These are phyloP conservation scores for Buceros bicornis DNA, from an alignment of 2,797 vertebrate species.

Conservation along the genomic window DNA sequence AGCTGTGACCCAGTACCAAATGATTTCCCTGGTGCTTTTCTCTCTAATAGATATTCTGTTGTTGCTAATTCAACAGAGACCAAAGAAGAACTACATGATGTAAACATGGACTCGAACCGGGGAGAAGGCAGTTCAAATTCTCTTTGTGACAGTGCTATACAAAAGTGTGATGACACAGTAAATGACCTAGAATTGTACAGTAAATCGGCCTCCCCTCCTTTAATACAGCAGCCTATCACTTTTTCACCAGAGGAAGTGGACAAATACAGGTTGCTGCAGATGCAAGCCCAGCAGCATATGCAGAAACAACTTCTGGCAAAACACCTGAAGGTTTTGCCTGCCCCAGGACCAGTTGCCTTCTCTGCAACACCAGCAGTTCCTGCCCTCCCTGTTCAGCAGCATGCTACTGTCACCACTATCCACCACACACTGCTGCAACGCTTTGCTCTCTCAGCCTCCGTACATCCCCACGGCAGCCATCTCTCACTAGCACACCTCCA, in stretches of 20 bases:
- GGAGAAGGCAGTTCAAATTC: slow-evolving; percentile 67
- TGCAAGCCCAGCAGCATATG: slow-evolving; percentile 96
- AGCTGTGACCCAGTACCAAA: slow-evolving; percentile 77
- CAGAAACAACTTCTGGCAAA: slow-evolving; percentile 91
- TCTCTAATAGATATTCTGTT: slow-evolving; percentile 73
- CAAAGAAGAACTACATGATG: slow-evolving; percentile 78
- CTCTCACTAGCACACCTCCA: slow-evolving; percentile 81
- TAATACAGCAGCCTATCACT: slow-evolving; percentile 87
- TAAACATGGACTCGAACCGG: slow-evolving; percentile 53
- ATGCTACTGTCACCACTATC: slow-evolving; percentile 80
- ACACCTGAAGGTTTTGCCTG: slow-evolving; percentile 80
- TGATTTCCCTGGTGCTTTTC: slow-evolving; percentile 78
- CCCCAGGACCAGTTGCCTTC: slow-evolving; percentile 79
- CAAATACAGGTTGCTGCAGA: slow-evolving; percentile 94
- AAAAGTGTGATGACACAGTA: slow-evolving; percentile 68
- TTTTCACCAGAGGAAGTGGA: slow-evolving; percentile 96
- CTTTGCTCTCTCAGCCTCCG: slow-evolving; percentile 78
- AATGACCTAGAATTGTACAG: slow-evolving; percentile 65
- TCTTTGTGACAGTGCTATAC: slow-evolving; percentile 72
- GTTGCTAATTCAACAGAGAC: slow-evolving; percentile 77
- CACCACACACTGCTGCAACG: slow-evolving; percentile 83
- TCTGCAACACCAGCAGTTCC: slow-evolving; percentile 75
- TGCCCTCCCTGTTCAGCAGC: slow-evolving; percentile 77
- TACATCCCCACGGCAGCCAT: slow-evolving; percentile 72
- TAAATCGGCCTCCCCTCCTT: slow-evolving; percentile 79